These are phyloP conservation scores for Diachasmimorpha longicaudata DNA, from an alignment of 1,140 invertebrate species.

Conservation along the genomic window DNA sequence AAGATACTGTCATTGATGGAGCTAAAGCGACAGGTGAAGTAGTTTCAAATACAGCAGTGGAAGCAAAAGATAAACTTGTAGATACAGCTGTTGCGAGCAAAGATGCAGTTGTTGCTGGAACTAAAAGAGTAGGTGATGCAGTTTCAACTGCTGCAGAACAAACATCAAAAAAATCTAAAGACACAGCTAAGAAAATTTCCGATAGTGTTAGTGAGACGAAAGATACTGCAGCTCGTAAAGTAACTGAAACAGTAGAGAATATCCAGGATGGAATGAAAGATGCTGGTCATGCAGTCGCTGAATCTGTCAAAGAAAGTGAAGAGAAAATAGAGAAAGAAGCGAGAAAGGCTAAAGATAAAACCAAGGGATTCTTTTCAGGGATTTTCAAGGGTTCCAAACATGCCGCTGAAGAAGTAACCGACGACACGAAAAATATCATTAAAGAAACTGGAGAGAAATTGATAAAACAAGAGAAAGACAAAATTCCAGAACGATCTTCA, in stretches of 20 bases:
- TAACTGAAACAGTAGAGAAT: neutral
- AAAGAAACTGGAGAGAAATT: constrained; percentile 18
- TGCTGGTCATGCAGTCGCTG: constrained; percentile 25
- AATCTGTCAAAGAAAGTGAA: constrained; percentile 18
- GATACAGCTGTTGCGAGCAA: neutral
- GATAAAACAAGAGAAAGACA: constrained; percentile 6
- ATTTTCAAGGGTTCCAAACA: constrained; percentile 43
- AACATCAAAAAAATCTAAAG: constrained; percentile 41
- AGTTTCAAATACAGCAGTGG: constrained; percentile 8
- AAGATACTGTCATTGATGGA: constrained; percentile 11
- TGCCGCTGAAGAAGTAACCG: constrained; percentile 9
- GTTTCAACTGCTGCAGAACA: constrained; percentile 14
- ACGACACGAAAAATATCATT: constrained; percentile 2
- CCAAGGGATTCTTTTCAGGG: constrained; percentile 37
- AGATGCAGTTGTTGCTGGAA: constrained; percentile 4
- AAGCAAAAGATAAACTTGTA: constrained; percentile 12
- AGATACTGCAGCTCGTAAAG: constrained; percentile 21
- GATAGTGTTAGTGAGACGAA: constrained; percentile 11
- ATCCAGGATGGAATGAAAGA: neutral
- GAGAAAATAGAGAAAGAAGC: constrained; percentile 25
- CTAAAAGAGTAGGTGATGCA: neutral
- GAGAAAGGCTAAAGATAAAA: constrained; percentile 43
- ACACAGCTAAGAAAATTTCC: constrained; percentile 32
- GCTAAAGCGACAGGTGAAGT: neutral
- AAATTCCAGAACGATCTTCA: neutral